These are phyloP conservation scores for Cryptosula pallasiana DNA, from an alignment of 2,888 invertebrate species.

Conservation along the genomic window DNA sequence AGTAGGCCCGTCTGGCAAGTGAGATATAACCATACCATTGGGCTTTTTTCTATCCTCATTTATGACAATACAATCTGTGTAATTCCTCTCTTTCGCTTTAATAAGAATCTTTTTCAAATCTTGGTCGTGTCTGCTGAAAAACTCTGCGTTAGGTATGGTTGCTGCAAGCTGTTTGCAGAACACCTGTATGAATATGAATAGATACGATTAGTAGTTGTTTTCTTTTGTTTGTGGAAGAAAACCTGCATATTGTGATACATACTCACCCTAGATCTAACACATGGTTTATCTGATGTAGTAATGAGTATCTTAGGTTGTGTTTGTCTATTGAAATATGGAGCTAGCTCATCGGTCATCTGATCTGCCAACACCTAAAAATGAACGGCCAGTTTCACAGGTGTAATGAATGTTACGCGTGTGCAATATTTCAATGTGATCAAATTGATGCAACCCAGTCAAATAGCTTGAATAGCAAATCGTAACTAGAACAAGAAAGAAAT, in stretches of 20 bases:
- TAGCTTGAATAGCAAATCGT: no score
- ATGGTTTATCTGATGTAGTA: conserved; percentile 87
- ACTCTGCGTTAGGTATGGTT: conserved; percentile 85
- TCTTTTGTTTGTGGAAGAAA: no score
- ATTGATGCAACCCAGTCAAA: no score
- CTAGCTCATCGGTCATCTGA: conserved; percentile 76
- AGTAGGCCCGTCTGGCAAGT: conserved; percentile 93
- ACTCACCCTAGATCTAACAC: conserved; percentile 54
- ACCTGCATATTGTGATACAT: no score
- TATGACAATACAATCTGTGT: conserved; percentile 56
- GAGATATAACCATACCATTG: conserved; percentile 83
- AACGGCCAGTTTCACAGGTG: no score
- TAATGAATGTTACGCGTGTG: no score
- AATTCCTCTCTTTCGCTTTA: conserved; percentile 68
- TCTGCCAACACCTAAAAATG: conserved; percentile 51
- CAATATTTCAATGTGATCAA: no score
- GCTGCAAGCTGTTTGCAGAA: conserved; percentile 86
- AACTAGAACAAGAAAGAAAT: background rate
- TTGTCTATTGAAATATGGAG: conserved; percentile 74
- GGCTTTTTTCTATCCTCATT: conserved; percentile 91
- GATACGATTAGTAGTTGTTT: no score
- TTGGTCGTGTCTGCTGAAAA: conserved; percentile 78
- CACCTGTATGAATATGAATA: no score
- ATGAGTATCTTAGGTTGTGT: conserved; percentile 93
- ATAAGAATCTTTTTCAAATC: conserved; percentile 88